phyloP scores from a whole-genome alignment of 2,888 invertebrate species.

The Drosophila fulvimacula region DNA sequence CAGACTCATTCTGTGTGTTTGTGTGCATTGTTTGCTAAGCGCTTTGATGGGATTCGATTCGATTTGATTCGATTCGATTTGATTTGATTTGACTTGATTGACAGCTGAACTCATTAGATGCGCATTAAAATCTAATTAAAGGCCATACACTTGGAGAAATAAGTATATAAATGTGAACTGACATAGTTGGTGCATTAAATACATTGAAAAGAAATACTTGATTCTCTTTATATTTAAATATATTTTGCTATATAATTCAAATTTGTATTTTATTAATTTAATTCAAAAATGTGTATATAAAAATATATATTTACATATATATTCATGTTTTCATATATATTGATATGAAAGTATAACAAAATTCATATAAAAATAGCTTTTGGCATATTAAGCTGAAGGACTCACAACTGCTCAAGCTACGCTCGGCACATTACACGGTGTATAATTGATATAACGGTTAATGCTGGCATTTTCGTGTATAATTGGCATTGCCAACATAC shows the following conservation, averaged over 20 bases:
- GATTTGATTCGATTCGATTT: conserved; percentile 17
- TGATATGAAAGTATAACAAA: not conserved
- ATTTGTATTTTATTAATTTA: too few species aligned
- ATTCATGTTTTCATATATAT: too few species aligned
- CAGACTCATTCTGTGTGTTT: not conserved
- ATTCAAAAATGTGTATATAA: too few species aligned
- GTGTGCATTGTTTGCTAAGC: conserved; percentile 38
- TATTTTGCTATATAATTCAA: too few species aligned
- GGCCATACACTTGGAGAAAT: conserved; percentile 24
- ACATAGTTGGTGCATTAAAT: not conserved
- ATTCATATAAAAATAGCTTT: not conserved
- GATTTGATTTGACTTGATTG: conserved; percentile 35
- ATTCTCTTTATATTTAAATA: too few species aligned
- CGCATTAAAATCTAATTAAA: conserved; percentile 32
- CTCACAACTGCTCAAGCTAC: not conserved
- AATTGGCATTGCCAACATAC: not conserved
- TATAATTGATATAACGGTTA: conserved; percentile 1
- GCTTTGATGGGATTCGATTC: conserved; percentile 18
- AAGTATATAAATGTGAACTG: not conserved
- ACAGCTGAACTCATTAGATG: conserved; percentile 52
- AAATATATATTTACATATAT: too few species aligned
- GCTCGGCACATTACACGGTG: not conserved
- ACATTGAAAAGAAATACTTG: not conserved
- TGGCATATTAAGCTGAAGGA: not conserved
- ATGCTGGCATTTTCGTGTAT: not conserved